Percentiles rank a stretch among this genome's conserved stretches.
Evolutionary conservation across 2,797 vertebrate species (phyloP).

Genomic region (Ctenosaura bakeri): DNA sequence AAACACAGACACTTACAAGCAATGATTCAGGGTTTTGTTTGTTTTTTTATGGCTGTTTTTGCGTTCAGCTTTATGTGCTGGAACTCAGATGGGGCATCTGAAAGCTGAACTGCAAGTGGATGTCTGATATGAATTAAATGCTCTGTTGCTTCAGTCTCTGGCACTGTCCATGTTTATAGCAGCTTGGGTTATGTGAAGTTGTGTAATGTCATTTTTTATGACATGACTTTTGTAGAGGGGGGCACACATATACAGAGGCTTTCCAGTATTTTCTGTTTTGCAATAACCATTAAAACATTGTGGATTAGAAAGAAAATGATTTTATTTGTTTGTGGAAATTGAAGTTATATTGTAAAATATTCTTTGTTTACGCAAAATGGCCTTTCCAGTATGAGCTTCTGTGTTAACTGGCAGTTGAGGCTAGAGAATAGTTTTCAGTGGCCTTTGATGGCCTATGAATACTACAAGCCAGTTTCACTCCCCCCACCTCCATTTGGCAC

Average conservation of each 20-base stretch:
- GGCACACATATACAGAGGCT: background rate
- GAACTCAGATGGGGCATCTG: conserved; percentile 47
- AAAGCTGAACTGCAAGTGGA: conserved; percentile 33
- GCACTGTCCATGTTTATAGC: conserved; percentile 19
- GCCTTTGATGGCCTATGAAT: background rate
- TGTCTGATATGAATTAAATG: conserved; percentile 48
- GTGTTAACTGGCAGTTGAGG: background rate
- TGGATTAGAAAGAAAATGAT: background rate
- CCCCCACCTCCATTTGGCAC: too few relatives aligned
- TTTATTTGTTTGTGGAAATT: background rate
- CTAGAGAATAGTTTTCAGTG: background rate
- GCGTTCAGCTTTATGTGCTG: conserved; percentile 5
- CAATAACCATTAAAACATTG: background rate
- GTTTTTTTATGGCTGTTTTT: conserved; percentile 18
- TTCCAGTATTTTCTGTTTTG: conserved; percentile 21
- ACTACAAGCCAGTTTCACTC: background rate
- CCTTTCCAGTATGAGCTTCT: background rate
- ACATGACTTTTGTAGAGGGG: background rate
- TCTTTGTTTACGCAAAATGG: background rate
- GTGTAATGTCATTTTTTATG: conserved; percentile 43
- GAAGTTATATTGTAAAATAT: background rate
- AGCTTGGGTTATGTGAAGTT: conserved; percentile 35
- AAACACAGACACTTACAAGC: background rate
- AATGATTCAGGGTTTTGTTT: background rate
- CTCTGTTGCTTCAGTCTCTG: conserved; percentile 37